Conservation (phyloP, 1,140 invertebrate genomes). For the Rhopalosiphum maidis region DNA sequence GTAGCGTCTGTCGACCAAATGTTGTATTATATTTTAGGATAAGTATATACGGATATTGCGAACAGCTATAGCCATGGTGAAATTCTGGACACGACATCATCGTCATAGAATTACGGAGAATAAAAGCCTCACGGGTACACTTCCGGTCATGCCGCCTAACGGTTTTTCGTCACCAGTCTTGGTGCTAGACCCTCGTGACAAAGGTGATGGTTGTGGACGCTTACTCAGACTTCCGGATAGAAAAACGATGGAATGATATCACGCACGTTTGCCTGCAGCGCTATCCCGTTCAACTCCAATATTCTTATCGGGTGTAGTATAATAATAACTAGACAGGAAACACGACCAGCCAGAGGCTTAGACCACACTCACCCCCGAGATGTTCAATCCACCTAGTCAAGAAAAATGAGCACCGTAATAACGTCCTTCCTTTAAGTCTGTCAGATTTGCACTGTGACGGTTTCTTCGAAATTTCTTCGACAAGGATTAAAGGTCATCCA, state of each 20-base stretch:
- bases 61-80: neutral
- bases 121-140: neutral
- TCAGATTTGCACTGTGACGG: neutral
- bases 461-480: neutral
- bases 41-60: neutral
- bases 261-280: neutral
- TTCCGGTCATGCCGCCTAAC: neutral
- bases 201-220: neutral
- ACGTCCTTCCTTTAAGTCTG: neutral
- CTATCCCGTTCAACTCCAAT: neutral
- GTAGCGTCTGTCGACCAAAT: neutral
- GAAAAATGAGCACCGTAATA: neutral
- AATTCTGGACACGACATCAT: neutral
- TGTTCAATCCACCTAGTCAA: neutral
- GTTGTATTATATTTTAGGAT: neutral
- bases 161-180: neutral
- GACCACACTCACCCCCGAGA: no score
- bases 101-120: neutral
- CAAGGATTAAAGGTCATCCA: neutral
- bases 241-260: neutral
- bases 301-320: neutral
- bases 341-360: neutral
- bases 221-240: neutral
- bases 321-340: neutral
- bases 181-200: neutral